Percentiles rank a stretch among this genome's conserved stretches.
These are phyloP conservation scores for Lumbricus terrestris DNA, from an alignment of 2,888 invertebrate species.

Conservation along the genomic window DNA sequence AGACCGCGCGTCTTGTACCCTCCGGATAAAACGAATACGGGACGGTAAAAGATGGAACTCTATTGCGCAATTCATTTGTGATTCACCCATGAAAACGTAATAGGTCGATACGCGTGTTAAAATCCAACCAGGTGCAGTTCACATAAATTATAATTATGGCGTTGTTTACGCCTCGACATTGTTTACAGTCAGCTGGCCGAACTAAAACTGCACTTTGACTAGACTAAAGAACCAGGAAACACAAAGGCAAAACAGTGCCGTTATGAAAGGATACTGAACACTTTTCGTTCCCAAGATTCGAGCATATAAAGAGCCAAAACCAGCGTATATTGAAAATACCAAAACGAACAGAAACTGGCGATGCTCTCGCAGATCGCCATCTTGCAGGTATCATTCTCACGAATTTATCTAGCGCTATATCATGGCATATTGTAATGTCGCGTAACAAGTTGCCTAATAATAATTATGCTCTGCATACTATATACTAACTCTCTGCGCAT, in stretches of 20 bases:
- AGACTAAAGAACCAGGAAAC: not conserved
- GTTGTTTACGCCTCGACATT: not conserved
- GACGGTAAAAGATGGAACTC: no score
- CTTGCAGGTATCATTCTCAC: not conserved
- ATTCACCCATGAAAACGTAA: not conserved
- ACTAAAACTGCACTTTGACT: not conserved
- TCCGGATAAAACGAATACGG: no score
- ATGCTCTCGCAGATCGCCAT: not conserved
- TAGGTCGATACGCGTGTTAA: not conserved
- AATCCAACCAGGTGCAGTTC: not conserved
- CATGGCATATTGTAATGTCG: not conserved
- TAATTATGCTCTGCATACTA: no score
- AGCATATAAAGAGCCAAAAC: slow-evolving; percentile 64
- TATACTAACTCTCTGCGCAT: not conserved
- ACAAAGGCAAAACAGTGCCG: not conserved
- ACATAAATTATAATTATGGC: no score
- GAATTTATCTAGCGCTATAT: not conserved
- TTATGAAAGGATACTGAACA: slow-evolving; percentile 62
- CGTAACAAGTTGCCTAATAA: no score
- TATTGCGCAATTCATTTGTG: no score
- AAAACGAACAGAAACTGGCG: slow-evolving; percentile 28
- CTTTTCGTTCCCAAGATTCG: slow-evolving; percentile 62
- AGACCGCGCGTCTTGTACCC: no score
- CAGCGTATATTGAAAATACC: slow-evolving; percentile 63
- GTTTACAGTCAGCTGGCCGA: not conserved